Percentiles rank a stretch among this genome's conserved stretches.
These are phyloP conservation scores for Erpornis zantholeuca DNA, from an alignment of 2,113 vertebrate genomes.

Conservation along the genomic window DNA sequence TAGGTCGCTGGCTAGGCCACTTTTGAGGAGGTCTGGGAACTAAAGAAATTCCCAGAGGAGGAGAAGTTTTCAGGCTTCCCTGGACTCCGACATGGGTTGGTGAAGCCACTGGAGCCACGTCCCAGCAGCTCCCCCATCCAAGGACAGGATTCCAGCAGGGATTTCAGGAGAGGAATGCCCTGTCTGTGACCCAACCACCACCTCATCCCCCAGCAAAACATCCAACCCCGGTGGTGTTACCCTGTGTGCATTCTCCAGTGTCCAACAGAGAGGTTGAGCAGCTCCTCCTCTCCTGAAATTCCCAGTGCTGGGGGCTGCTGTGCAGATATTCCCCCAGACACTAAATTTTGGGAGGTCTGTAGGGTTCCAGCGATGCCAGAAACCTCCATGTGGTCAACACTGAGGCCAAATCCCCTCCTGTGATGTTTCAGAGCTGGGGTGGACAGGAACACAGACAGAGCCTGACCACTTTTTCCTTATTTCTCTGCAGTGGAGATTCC, in stretches of 20 bases:
- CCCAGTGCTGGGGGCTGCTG: background rate
- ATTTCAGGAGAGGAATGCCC: accelerated
- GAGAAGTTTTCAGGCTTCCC: no score
- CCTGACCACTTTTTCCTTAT: background rate
- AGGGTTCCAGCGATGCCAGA: accelerated
- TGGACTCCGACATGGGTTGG: no score
- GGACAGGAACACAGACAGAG: accelerated
- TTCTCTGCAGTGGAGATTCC: background rate
- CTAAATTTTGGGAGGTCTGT: background rate
- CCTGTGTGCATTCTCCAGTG: background rate
- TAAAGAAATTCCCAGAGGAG: no score
- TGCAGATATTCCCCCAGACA: background rate
- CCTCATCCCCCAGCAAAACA: background rate
- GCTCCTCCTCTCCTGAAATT: background rate
- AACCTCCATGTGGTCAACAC: accelerated
- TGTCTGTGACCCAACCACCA: accelerated
- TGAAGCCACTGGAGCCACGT: accelerated
- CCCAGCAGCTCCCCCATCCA: background rate
- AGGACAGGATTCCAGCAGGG: accelerated
- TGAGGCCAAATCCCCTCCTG: background rate
- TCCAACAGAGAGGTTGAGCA: background rate
- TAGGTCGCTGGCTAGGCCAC: no score
- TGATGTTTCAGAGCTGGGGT: accelerated
- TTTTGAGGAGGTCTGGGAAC: no score
- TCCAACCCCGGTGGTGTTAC: accelerated